Conservation (phyloP, 2,113 vertebrate genomes). For the Toxotes chatareus region DNA sequence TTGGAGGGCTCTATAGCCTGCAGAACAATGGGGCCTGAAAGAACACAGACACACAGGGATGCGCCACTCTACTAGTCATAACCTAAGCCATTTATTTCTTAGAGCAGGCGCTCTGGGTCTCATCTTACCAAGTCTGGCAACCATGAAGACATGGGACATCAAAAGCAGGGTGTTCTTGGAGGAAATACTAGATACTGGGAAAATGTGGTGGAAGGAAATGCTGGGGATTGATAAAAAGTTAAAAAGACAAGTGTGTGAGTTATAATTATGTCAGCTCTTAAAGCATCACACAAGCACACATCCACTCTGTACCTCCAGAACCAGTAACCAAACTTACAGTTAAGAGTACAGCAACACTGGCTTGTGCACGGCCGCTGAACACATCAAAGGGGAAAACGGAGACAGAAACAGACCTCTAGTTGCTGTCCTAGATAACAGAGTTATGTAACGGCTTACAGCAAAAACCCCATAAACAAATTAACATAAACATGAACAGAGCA, state of each 20-base stretch:
- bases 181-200: conserved; percentile 40
- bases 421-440: conserved; percentile 75
- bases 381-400: conserved; percentile 55
- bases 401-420: conserved; percentile 65
- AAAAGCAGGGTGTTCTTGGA: conserved; percentile 46
- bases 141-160: conserved; percentile 36
- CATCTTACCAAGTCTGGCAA: conserved; percentile 32
- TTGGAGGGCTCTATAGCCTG: conserved; percentile 52
- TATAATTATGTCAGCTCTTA: conserved; percentile 43
- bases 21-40: conserved; percentile 66
- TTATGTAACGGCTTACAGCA: conserved; percentile 76
- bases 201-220: conserved; percentile 48
- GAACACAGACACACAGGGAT: conserved; percentile 47
- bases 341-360: background rate
- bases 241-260: conserved; percentile 6
- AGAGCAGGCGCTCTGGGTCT: conserved; percentile 35
- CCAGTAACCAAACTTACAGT: conserved; percentile 10
- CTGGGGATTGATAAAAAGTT: conserved; percentile 31
- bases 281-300: conserved; percentile 13
- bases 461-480: conserved; percentile 71
- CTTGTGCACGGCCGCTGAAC: conserved; percentile 32
- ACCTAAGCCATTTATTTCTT: conserved; percentile 53
- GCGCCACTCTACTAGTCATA: conserved; percentile 38
- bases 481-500: conserved; percentile 66
- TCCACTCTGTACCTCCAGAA: conserved; percentile 5